Base-by-base conservation (phyloP, 2,113 vertebrate species). In the Macquaria australasica region DNA sequence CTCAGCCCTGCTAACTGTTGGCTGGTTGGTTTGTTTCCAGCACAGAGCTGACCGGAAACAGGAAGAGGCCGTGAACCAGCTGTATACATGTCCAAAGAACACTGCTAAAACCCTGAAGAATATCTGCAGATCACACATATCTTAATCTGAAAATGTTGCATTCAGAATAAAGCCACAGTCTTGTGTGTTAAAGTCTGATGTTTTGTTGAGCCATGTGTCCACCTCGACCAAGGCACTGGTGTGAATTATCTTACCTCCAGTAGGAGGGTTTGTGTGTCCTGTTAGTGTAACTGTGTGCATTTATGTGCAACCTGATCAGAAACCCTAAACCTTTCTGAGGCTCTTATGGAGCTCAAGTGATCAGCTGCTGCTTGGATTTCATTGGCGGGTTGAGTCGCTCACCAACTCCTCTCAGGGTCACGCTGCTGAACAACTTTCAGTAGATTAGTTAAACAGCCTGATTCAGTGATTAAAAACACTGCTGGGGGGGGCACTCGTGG, bases 381-480 rank as follows among this genome's bases (percentile, higher is more conserved):
- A 28, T 60, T 60, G 14, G n/a, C 25, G 56, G 55, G 25, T 28
- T 25, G 56, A 2, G 6, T 31, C 25, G 1, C 16, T 28, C 25
- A 18, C 58, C 31, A 0, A 34, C 34, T 34, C 6, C 69, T 25
- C 34, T 16, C 31, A 16, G 70, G 21, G 21, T 72, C 70, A 56
- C 7, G 12, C 2, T 67, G 20, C 6, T 7, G 16, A 37, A 9
- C 60, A 55, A 8, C 5, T 25, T 21, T 21, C 55, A 45, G 37
- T 20, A 43, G n/a, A 45, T 74, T 21, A 60, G 39, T 3, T 55
- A 25, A 73, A 43, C 55, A 20, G 71, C 37, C 71, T 28, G 71
- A 59, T 28, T 25, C 53, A 23, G 10, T 72, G 69, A 72, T 72
- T 72, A n/a, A 72, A 56, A 39, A 39, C 69, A 16, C 31, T n/a